phyloP scores from a whole-genome alignment of 2,797 vertebrate genomes.

The Pogonophryne albipinna region DNA sequence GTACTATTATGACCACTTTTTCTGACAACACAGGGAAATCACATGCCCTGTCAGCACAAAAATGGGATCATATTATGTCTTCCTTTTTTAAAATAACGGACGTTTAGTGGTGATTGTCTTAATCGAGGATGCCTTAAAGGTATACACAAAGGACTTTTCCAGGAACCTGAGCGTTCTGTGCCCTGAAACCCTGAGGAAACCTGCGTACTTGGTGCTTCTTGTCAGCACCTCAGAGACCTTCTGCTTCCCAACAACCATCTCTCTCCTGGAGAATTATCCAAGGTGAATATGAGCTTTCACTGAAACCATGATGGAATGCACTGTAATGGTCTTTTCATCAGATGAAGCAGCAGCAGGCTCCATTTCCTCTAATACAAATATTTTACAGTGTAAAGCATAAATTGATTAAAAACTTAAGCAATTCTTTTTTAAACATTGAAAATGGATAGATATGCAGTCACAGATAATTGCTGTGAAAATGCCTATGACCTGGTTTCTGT shows the following conservation, averaged over 20 bases:
- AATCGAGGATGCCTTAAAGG: conserved; percentile 53
- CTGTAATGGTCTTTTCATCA: conserved; percentile 68
- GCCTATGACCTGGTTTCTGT: not conserved
- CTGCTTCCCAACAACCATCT: conserved; percentile 66
- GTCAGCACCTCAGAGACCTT: conserved; percentile 71
- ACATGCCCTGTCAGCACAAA: conserved; percentile 24
- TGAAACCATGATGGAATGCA: conserved; percentile 59
- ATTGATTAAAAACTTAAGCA: not conserved
- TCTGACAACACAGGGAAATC: conserved; percentile 22
- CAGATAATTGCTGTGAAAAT: conserved; percentile 30
- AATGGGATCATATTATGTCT: conserved; percentile 17
- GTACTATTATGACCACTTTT: not conserved
- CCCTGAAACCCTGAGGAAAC: conserved; percentile 54
- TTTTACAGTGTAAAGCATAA: conserved; percentile 4
- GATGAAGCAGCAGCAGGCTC: conserved; percentile 36
- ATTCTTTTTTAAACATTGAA: not conserved
- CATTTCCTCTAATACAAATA: conserved; percentile 32
- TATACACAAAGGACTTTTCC: conserved; percentile 32
- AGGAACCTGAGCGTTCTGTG: conserved; percentile 39
- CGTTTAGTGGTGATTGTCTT: conserved; percentile 18
- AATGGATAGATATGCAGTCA: not conserved
- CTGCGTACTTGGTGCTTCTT: conserved; percentile 51
- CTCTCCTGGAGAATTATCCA: conserved; percentile 63
- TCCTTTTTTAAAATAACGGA: conserved; percentile 31
- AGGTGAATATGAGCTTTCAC: conserved; percentile 67